These are phyloP conservation scores for Acanthurus tractus DNA, from an alignment of 2,797 vertebrate genomes.

Conservation along the genomic window DNA sequence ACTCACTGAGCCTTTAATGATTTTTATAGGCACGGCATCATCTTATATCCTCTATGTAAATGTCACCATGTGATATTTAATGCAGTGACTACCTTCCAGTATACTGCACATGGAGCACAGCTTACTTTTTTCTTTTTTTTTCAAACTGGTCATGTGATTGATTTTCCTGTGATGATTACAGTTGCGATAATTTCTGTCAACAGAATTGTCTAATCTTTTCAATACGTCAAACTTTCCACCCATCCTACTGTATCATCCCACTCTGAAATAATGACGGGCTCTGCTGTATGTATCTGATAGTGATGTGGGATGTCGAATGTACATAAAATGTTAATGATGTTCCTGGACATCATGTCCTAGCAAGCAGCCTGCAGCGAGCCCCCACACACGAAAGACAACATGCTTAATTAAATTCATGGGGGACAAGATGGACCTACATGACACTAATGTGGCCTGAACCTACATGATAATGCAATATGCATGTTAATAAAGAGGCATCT, in stretches of 20 bases:
- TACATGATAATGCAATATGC: conserved; percentile 65
- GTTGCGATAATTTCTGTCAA: conserved; percentile 32
- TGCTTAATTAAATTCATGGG: conserved; percentile 60
- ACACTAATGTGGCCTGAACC: conserved; percentile 62
- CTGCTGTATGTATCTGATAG: conserved; percentile 16
- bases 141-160: conserved; percentile 35
- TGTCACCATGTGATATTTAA: conserved; percentile 53
- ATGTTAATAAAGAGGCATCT: conserved; percentile 68
- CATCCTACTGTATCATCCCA: conserved; percentile 24
- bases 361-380: conserved; percentile 40
- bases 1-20: conserved; percentile 1
- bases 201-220: conserved; percentile 36
- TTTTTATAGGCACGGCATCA: conserved; percentile 8
- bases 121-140: conserved; percentile 18
- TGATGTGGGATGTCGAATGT: conserved; percentile 31
- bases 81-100: conserved; percentile 22
- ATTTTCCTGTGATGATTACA: conserved; percentile 36
- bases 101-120: conserved; percentile 18
- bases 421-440: conserved; percentile 45
- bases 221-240: conserved; percentile 20
- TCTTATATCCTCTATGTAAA: conserved; percentile 44
- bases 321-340: conserved; percentile 59
- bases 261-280: conserved; percentile 20
- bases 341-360: conserved; percentile 29
- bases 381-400: conserved; percentile 46